Base-by-base conservation (phyloP, 2,888 invertebrate species). In the Orthosia gracilis region DNA sequence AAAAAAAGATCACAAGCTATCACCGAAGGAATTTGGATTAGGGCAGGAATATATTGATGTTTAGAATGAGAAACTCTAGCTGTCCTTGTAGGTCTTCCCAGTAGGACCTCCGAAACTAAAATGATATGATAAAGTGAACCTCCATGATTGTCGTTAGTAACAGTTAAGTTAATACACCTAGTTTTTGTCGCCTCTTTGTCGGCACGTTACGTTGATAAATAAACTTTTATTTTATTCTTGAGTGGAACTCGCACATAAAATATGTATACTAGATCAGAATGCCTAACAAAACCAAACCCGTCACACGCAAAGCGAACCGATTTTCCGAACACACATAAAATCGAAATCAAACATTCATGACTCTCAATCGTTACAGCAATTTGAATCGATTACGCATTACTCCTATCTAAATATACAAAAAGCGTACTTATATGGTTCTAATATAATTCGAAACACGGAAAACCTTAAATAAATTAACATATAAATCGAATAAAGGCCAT, bases 401-500 rank as follows among this genome's bases (percentile, higher is more conserved):
- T 55, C 47, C 68, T 76, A 83, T 81, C 70, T 81, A 62, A 78
- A 67, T 79, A 83, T 76, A 81, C 76, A 69, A 83, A 78, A 82
- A 81, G 63, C 67, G 70, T 67, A 75, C 73, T 69, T 82, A 75
- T 69, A 84, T 49, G 76, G 57, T 70, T 59, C 58, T 82, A 73
- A 85, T 82, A 80, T 76, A 70, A 86, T 78, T 78, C 76, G 31
- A 76, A 72, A 73, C 72, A 80, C 70, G 78, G 74, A 78, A 76
- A 78, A 76, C 73, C 67, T 78, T 75, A 82, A 84, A 86, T 78
- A 73, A 73, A 86, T 86, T 86, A 80, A 79, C 86, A 86, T 86
- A 86, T 87, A 87, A 77, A 86, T 87, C 84, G 86, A 84, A 80
- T 75, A 59, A 71, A 54, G 62, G 58, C 63, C 64, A 66, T 81